Evolutionary conservation across 1,140 invertebrate genomes (phyloP), one percentile per base, ranked within the genome.

Genomic region (Battus philenor): DNA sequence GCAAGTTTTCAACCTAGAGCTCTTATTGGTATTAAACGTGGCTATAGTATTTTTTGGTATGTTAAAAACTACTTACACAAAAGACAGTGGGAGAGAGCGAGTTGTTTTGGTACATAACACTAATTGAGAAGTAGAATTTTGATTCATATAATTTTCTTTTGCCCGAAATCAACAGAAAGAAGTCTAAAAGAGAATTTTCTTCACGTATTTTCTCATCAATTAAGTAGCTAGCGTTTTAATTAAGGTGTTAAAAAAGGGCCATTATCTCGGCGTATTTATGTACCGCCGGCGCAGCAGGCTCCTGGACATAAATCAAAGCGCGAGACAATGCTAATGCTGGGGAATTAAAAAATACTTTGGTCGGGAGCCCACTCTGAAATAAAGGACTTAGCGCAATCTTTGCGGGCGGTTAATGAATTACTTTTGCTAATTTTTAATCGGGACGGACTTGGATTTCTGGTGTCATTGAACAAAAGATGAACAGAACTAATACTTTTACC

Each of bases 321-420:
- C 26, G 54, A 71, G 70, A 80, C 80, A 78, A 78, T 75, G 74
- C 61, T 78, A 84, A 84, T 73, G 68, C 72, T 20, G 62, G 45
- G 58, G 77, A 84, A 84, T 84, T 84, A 84, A 81, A 83, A 81
- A 84, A 78, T 84, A 75, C 77, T 84, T 67, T 65, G 60, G 26
- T 18, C 55, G 46, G 51, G 50, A 71, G 65, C 59, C 58, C 61
- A 58, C 68, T 61, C 65, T 65, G 71, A 78, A 79, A 76, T 79
- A 77, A 81, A 67, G 63, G 74, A 74, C 77, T 78, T 68, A 66
- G 59, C 65, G 58, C 65, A 72, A 80, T 77, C 79, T 82, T 79
- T 62, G 71, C 49, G 63, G 47, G 51, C 64, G 67, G 71, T 81
- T 81, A 81, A 84, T 80, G 71, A 80, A 81, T 80, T 80, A 78